These are phyloP conservation scores for Caerostris extrusa DNA, from an alignment of 1,140 invertebrate genomes.

Conservation along the genomic window DNA sequence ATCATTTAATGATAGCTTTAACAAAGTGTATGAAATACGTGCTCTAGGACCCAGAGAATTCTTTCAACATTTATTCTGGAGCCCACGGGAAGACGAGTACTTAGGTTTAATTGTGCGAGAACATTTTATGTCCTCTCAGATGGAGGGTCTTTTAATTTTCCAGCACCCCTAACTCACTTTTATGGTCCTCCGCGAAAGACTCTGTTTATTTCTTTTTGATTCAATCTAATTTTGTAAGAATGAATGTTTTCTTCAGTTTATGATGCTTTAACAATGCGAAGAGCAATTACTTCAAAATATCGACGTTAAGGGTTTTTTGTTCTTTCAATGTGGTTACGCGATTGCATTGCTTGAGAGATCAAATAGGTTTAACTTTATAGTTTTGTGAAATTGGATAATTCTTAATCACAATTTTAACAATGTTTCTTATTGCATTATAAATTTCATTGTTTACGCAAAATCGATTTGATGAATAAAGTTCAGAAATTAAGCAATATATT, in stretches of 20 bases:
- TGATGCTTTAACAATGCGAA: background rate
- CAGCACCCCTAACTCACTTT: conserved; percentile 14
- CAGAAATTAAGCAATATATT: no score
- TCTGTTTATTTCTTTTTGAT: background rate
- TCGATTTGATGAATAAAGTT: no score
- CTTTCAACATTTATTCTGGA: background rate
- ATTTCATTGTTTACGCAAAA: no score
- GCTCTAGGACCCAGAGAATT: background rate
- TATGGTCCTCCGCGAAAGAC: background rate
- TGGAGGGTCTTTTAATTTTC: conserved; percentile 28
- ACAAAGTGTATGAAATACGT: background rate
- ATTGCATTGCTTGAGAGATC: no score
- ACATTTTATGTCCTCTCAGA: conserved; percentile 7
- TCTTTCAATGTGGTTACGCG: no score
- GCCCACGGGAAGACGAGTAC: background rate
- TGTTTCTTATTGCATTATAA: no score
- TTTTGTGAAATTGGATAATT: no score
- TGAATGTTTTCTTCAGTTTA: background rate
- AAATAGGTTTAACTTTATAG: no score
- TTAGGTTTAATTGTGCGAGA: conserved; percentile 27
- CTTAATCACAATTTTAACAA: no score
- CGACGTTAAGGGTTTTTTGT: no score
- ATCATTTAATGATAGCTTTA: background rate
- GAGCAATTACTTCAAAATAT: background rate
- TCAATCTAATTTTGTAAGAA: background rate